Evolutionary conservation across 2,797 vertebrate species (phyloP).

Genomic region (Danio albolineatus): DNA sequence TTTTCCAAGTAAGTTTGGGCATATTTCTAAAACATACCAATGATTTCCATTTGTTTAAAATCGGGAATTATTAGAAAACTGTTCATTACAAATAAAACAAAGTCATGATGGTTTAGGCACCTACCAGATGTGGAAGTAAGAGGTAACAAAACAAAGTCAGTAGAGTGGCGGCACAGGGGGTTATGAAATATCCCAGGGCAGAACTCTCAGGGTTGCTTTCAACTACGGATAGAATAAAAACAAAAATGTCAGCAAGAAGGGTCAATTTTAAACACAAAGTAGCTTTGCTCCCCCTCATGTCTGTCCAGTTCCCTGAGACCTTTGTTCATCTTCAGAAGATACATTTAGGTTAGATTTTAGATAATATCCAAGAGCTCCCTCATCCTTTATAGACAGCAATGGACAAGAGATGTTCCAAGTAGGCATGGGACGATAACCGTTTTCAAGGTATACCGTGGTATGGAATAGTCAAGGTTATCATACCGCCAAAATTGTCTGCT

Average conservation of each 20-base stretch:
- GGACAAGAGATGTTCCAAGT: too few relatives aligned
- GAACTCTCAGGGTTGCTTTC: constrained; percentile 73
- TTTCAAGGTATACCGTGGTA: too few relatives aligned
- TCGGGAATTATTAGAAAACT: not conserved
- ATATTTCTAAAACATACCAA: constrained; percentile 65
- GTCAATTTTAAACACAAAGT: not conserved
- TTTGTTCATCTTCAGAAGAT: too few relatives aligned
- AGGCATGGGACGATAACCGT: too few relatives aligned
- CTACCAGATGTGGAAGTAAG: constrained; percentile 80
- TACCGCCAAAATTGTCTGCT: too few relatives aligned
- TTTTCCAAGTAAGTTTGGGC: constrained; percentile 67
- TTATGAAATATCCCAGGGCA: constrained; percentile 86
- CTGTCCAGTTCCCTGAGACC: too few relatives aligned
- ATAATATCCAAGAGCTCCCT: too few relatives aligned
- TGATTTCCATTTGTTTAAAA: not conserved
- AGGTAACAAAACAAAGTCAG: constrained; percentile 80
- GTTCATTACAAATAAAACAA: not conserved
- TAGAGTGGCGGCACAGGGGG: constrained; percentile 81
- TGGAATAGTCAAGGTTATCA: too few relatives aligned
- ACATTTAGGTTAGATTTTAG: too few relatives aligned
- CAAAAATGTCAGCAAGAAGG: not conserved
- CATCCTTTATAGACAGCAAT: too few relatives aligned
- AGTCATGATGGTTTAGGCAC: constrained; percentile 9
- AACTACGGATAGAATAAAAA: constrained; percentile 65
- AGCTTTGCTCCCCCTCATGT: too few relatives aligned